Base-by-base conservation (phyloP, 2,797 vertebrate genomes). In the Semaprochilodus insignis region DNA sequence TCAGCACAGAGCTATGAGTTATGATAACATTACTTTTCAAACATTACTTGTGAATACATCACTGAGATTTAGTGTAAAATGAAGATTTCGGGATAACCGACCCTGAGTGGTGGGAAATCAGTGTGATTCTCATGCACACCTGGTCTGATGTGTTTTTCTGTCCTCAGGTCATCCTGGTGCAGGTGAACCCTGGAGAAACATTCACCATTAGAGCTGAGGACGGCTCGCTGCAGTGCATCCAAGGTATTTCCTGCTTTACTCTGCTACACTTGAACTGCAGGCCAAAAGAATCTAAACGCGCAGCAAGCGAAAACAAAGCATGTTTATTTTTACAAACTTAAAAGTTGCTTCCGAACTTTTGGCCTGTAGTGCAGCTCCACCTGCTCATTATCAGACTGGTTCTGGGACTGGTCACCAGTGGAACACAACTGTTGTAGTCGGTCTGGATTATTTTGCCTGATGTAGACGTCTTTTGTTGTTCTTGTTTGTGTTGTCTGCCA, bases 131-230 rank as follows among this genome's bases (percentile, higher is more conserved):
- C 31, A 5, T 4, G 23, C 6, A 27, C 23, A 7, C 1, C 21
- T 6, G 81, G 60, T 80, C 67, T 88, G n/a, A 55, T 59, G 19
- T 13, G 17, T 19, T 77, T 48, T 34, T 31, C 27, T 79, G 48
- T 77, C 60, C n/a, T 16, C 94, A 99, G 98, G 97, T 99, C 91
- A 99, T 99, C 92, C 93, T 99, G 86, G 98, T 99, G 93, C 98
- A 99, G 94, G 98, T 99, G 90, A 99, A 99, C 94, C 98, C 98
- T 59, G 98, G 98, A 91, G 98, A 99, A 95, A 99, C 97, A 78
- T 99, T 99, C 84, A 99, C 98, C 91, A 99, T 99, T 91, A 95
- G 97, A 92, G 96, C 97, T 4, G 98, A 99, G 91, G 98, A 99
- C 85, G 98, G 98, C 87, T 98, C 97, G 19, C 94, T 99, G 90